Evolutionary conservation across 2,113 vertebrate species (phyloP).

Genomic region (Ranitomeya imitator): DNA sequence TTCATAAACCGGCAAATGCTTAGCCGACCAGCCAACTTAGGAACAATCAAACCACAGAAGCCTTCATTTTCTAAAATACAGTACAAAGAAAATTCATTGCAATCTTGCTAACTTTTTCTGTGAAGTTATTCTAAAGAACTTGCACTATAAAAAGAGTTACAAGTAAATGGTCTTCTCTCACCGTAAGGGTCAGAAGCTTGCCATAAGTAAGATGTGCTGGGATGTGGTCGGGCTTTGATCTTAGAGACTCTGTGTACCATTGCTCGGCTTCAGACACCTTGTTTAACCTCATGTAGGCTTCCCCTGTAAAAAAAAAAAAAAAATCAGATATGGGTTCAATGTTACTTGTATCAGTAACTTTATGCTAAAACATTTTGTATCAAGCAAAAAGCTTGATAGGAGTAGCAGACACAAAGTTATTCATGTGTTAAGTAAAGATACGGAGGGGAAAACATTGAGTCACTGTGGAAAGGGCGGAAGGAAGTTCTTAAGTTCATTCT

Average conservation of each 20-base stretch:
- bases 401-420: slow-evolving; percentile 3
- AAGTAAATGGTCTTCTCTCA: slow-evolving; percentile 68
- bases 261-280: slow-evolving; percentile 87
- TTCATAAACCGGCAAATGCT: not conserved
- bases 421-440: slow-evolving; percentile 18
- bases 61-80: not conserved
- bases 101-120: not conserved
- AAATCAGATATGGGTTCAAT: slow-evolving; percentile 32
- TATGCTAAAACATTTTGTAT: not conserved
- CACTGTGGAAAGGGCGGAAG: slow-evolving; percentile 8
- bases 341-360: slow-evolving; percentile 16
- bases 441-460: slow-evolving; percentile 23
- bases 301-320: slow-evolving; percentile 74
- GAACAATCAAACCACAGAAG: not conserved
- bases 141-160: not conserved
- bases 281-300: slow-evolving; percentile 92
- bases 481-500: slow-evolving; percentile 28
- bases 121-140: not conserved
- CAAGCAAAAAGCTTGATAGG: not conserved
- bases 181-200: slow-evolving; percentile 90
- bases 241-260: slow-evolving; percentile 92
- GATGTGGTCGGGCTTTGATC: slow-evolving; percentile 93
- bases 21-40: not conserved
- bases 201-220: slow-evolving; percentile 97
- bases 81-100: not conserved